Evolutionary conservation across 2,888 invertebrate genomes (phyloP).

Genomic region (Tenthredo livida): DNA sequence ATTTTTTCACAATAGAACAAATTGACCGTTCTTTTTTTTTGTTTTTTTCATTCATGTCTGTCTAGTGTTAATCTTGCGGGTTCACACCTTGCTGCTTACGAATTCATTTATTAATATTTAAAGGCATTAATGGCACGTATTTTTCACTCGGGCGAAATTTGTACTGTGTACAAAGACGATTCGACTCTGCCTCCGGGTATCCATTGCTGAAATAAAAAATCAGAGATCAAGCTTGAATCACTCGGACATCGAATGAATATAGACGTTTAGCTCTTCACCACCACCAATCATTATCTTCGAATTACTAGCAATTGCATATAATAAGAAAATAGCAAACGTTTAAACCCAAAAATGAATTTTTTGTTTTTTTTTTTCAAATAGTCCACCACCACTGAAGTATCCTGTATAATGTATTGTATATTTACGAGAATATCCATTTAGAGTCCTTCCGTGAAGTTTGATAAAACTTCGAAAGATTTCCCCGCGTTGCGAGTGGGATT

Average conservation of each 20-base stretch:
- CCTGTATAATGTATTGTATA: slow-evolving; percentile 46
- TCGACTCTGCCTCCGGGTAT: slow-evolving; percentile 81
- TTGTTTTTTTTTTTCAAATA: neutral
- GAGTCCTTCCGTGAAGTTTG: neutral
- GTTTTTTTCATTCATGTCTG: neutral
- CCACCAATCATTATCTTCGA: neutral
- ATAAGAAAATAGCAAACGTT: slow-evolving; percentile 23
- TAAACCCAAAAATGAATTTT: slow-evolving; percentile 4
- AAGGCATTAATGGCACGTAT: slow-evolving; percentile 80
- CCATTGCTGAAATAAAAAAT: slow-evolving; percentile 79
- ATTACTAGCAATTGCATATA: neutral
- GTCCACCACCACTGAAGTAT: slow-evolving; percentile 56
- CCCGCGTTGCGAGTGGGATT: neutral
- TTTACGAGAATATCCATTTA: slow-evolving; percentile 38
- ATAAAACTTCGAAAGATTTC: neutral
- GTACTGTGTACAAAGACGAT: slow-evolving; percentile 82
- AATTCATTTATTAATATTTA: slow-evolving; percentile 75
- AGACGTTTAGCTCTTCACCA: neutral
- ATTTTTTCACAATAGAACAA: neutral
- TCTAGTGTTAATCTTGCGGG: slow-evolving; percentile 38
- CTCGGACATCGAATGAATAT: neutral
- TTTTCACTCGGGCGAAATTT: slow-evolving; percentile 84
- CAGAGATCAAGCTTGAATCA: neutral
- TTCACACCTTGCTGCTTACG: slow-evolving; percentile 63
- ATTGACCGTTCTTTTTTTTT: neutral